phyloP scores from a whole-genome alignment of 2,113 vertebrate species.

The Crocuta crocuta region DNA sequence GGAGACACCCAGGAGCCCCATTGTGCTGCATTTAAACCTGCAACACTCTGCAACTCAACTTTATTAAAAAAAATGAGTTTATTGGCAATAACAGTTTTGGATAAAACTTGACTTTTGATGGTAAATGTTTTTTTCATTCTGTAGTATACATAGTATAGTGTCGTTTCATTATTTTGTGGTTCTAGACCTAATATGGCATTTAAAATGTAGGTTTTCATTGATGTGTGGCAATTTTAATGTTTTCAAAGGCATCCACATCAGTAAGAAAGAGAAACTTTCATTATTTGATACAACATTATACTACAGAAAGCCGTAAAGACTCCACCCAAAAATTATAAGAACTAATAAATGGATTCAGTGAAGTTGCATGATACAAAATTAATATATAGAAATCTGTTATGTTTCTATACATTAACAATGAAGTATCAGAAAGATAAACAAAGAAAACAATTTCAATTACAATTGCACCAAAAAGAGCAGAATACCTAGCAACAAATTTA shows the following conservation, averaged over 20 bases:
- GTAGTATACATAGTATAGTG: background rate
- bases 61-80: background rate
- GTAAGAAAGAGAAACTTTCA: background rate
- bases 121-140: background rate
- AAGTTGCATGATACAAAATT: background rate
- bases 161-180: background rate
- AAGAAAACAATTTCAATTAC: background rate
- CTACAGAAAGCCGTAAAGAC: background rate
- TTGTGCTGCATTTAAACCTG: conserved; percentile 24
- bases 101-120: background rate
- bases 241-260: background rate
- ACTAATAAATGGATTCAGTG: background rate
- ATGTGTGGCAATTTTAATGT: conserved; percentile 7
- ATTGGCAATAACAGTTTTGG: background rate
- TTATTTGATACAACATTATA: background rate
- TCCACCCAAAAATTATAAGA: background rate
- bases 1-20: too few relatives aligned
- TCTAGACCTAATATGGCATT: background rate
- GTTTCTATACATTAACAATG: background rate
- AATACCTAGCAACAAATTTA: background rate
- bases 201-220: conserved; percentile 14
- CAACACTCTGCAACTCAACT: background rate
- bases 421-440: background rate
- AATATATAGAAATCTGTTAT: background rate
- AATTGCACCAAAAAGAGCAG: background rate